Evolutionary conservation across 2,888 invertebrate species (phyloP), one percentile per base, ranked within the genome.

Genomic region (Folsomia manolachei): DNA sequence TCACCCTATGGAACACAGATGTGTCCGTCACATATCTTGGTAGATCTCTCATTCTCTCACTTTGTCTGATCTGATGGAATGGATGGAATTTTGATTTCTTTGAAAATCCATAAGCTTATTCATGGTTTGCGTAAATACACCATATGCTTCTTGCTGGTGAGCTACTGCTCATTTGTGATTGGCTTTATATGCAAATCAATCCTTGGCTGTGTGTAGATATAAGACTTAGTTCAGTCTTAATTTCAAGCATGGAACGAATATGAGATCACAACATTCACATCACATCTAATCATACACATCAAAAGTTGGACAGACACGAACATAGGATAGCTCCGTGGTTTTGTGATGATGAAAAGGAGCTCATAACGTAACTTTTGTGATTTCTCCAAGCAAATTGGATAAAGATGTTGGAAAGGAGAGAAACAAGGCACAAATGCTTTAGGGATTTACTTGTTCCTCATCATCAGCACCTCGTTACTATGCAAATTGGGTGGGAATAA

Each of bases 401-500:
- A n/a, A n/a, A n/a, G n/a, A n/a, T n/a, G n/a, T n/a, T n/a, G n/a
- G n/a, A n/a, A n/a, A n/a, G n/a, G n/a, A n/a, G n/a, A n/a, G n/a
- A n/a, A n/a, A n/a, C n/a, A n/a, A n/a, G n/a, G n/a, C n/a, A n/a
- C n/a, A n/a, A 39, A 39, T 39, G 64, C 26, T 64, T 64, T 25
- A 27, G 27, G 26, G 64, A 64, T 64, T 64, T 64, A 27, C 26
- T 62, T 62, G 62, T 23, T 62, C 24, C 21, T n/a, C 19, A 60
- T 39, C 39, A 39, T 4, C 39, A 27, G 72, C 76, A 72, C 74
- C 74, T 76, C 72, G 72, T 76, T 74, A 76, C 74, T 74, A 76
- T 76, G 76, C 68, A 76, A 74, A 76, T 76, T 60, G 39, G 39
- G 39, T 14, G 4, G 39, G 14, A 39, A 39, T 14, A n/a, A n/a